Evolutionary conservation across 2,113 vertebrate species (phyloP), one percentile per base, ranked within the genome.

Genomic region (Rhegmatorhina hoffmannsi): DNA sequence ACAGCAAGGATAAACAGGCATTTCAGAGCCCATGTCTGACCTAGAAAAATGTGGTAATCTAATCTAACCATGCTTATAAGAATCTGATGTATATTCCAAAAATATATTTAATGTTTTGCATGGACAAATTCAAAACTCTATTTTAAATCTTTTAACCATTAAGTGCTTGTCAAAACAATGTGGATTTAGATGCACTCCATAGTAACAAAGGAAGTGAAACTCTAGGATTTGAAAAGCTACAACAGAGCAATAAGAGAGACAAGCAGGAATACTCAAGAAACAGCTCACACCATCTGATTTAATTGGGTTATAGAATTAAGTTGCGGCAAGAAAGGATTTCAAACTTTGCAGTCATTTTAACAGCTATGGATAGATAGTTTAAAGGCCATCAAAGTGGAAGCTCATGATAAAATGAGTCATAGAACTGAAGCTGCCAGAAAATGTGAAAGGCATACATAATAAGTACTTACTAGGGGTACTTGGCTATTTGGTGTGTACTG

Each of bases 361-460:
- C 85, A 91, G 87, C 79, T 94, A 90, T 46, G 46, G 85, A 79
- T 84, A 89, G 84, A 91, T 53, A 96, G 87, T 90, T 95, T 95
- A 97, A 96, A 96, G 85, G 92, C 91, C 84, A 95, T 95, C 89
- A 95, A 94, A 97, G 59, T 88, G 64, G 81, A 95, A 97, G 84
- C 91, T 92, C 64, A 82, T 66, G 91, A 87, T 88, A 95, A 95
- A 96, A 96, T 87, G 87, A 95, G 82, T 88, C 87, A 93, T n/a
- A 95, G 91, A 89, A 84, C 20, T 76, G 85, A 95, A 81, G 47
- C 84, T 92, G 68, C 70, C 78, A 94, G 78, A 43, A 76, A 89
- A 86, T 46, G 84, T 87, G 91, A 83, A 84, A 56, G 56, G 68
- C 81, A 78, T 94, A 85, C 62, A 56, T 75, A 95, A 92, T 74